Base-by-base conservation (phyloP, 2,113 vertebrate genomes). In the Martes martes region DNA sequence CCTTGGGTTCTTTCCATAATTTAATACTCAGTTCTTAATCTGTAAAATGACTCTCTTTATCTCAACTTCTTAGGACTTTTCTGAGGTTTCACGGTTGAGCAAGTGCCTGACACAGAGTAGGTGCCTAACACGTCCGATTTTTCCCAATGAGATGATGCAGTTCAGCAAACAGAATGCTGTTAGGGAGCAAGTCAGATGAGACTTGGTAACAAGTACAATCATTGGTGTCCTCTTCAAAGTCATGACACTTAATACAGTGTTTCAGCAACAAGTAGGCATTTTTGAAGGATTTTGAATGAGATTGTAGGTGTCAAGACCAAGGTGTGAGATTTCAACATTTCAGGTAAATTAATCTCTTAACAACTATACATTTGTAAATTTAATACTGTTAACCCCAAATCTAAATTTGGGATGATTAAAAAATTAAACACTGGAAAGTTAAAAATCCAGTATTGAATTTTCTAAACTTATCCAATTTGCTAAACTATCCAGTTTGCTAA, bases 141-240 rank as follows among this genome's bases (percentile, higher is more conserved):
- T 39, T 79, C 14, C 26, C 21, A 6, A 1, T 47, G 23, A 67
- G 10, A 65, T 13, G 39, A 52, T 36, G 31, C 18, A 11, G 0
- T 45, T 55, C 21, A 7, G 10, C 21, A 23, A 18, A 33, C 7
- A 84, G 80, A 69, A 65, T 39, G 11, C 28, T 7, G 6, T 47
- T 21, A n/a, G 10, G 19, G 10, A 74, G 4, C 36, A 6, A 57
- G 7, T 2, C 42, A 1, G 1, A 21, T 59, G 19, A 23, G 16
- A 42, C n/a, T 67, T 52, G 61, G 26, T 74, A 89, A 11, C 9
- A 73, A n/a, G 31, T 28, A 73, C 31, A 50, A 45, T 92, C 36
- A 73, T 13, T 6, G 11, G 26, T 42, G 1, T 76, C 67, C 1
- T 69, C n/a, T 45, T 36, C 18, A 15, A 47, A 2, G 14, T 80